phyloP scores from a whole-genome alignment of 2,797 vertebrate species.

The Fringilla coelebs region DNA sequence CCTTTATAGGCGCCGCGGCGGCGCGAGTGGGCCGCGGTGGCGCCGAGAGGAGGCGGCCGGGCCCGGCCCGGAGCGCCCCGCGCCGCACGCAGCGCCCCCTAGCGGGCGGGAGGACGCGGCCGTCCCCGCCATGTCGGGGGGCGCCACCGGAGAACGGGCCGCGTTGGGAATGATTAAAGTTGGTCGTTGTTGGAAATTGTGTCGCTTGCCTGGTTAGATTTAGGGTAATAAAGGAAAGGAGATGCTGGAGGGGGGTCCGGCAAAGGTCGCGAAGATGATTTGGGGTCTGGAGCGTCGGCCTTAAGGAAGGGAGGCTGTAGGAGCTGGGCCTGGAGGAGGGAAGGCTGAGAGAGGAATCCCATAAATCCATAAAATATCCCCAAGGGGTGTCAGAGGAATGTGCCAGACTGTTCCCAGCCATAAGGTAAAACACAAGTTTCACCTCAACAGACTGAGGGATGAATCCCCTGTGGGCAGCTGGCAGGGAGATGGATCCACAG shows the following conservation, averaged over 20 bases:
- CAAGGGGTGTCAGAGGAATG: background rate
- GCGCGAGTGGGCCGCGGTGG: constrained; percentile 29
- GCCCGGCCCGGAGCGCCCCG: background rate
- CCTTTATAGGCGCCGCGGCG: constrained; percentile 69
- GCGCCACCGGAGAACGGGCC: rapidly evolving
- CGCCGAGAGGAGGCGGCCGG: background rate
- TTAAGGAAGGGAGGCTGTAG: rapidly evolving
- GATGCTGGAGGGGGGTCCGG: background rate
- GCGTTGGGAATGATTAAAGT: rapidly evolving
- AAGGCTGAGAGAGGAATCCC: background rate
- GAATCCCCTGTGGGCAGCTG: background rate
- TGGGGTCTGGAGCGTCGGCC: background rate
- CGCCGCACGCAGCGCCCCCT: background rate
- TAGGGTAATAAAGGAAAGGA: background rate
- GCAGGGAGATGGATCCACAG: background rate
- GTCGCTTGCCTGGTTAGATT: rapidly evolving
- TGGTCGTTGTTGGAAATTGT: background rate
- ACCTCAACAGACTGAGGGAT: background rate
- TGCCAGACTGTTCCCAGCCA: background rate
- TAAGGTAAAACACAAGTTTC: background rate
- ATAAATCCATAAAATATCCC: background rate
- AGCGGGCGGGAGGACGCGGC: background rate
- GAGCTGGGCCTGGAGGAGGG: background rate
- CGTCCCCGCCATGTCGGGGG: background rate
- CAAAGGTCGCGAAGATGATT: background rate